Base-by-base conservation (phyloP, 2,113 vertebrate genomes). In the Coryphaenoides rupestris region DNA sequence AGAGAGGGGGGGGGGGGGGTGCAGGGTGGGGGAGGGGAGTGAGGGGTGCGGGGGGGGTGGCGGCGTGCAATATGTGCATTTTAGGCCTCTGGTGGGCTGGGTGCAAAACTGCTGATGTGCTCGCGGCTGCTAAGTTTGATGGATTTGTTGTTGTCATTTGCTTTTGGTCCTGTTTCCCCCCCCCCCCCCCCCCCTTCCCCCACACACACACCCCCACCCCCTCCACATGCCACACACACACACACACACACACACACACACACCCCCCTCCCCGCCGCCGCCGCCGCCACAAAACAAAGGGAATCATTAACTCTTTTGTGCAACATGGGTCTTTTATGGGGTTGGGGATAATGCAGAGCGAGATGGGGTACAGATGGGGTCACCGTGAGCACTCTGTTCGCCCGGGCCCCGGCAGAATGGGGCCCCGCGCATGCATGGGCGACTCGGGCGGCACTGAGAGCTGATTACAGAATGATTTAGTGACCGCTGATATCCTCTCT, bases 291-390 rank as follows among this genome's bases (percentile, higher is more conserved):
- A 83, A 88, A 91, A 94, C 90, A 93, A 93, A 94, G 88, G 90
- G 90, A 90, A 93, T 92, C 89, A 94, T 95, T 93, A 94, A 92
- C 91, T 93, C 92, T 91, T 93, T 93, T 94, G 89, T 94, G 91
- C 89, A 88, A 90, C 88, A 88, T 87, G 86, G 89, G 88, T 91
- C 91, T 92, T 93, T 94, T 93, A 94, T 90, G 89, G 90, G 90
- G 86, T 89, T 89, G 77, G 83, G 91, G 89, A 93, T 92, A 90
- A 92, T 92, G 91, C 90, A 91, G 87, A 90, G 92, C 85, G 90
- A 89, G 89, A 89, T 86, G 88, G 90, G 85, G 83, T 92, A 90
- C 92, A 91, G 88, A 91, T 88, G 88, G 91, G 88, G 91, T 92
- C 92, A 92, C 87, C 84, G 88, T 76, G 88, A 91, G 87, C 89